These are phyloP conservation scores for Carcharodon carcharias DNA, from an alignment of 2,797 vertebrate species.

Conservation along the genomic window DNA sequence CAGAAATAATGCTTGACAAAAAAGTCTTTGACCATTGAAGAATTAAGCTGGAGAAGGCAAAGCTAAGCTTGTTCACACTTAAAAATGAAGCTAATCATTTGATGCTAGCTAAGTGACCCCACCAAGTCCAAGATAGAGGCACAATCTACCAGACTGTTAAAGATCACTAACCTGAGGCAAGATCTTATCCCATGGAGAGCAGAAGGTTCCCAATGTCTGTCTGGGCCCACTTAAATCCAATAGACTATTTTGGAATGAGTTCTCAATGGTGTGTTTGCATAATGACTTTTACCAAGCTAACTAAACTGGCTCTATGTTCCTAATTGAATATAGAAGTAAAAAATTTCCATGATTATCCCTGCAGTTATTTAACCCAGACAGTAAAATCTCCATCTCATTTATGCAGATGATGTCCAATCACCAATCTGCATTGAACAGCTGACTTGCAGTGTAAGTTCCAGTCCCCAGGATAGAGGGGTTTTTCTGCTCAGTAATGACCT, in stretches of 20 bases:
- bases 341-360: neutral
- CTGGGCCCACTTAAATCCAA: neutral
- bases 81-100: neutral
- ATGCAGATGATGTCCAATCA: neutral
- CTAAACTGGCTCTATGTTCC: neutral
- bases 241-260: no score
- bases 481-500: neutral
- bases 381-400: neutral
- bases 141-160: no score
- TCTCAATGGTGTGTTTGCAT: no score
- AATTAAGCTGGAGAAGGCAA: neutral
- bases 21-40: no score
- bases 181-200: no score
- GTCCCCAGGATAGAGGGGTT: neutral
- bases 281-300: neutral
- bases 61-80: no score
- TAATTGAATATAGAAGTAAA: neutral
- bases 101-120: neutral
- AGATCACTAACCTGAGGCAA: neutral
- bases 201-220: neutral
- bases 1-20: no score
- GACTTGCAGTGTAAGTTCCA: neutral
- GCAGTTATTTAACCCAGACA: neutral
- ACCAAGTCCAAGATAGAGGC: no score
- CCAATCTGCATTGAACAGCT: neutral